Base-by-base conservation (phyloP, 2,888 invertebrate species). In the Microctonus brassicae region DNA sequence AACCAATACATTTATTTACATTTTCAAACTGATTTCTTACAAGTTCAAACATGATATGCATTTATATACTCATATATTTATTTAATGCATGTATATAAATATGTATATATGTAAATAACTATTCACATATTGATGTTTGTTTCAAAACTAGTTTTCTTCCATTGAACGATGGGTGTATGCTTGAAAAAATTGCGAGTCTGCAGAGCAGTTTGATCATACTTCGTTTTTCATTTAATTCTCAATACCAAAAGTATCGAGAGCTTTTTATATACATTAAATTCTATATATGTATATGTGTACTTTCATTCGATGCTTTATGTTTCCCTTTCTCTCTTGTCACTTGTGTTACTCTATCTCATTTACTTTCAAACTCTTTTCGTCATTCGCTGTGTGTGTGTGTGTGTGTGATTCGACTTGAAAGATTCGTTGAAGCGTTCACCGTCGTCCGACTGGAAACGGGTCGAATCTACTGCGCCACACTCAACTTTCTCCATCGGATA, bases 181-280 rank as follows among this genome's bases (percentile, higher is more conserved):
- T 70, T 26, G 70, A 65, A 65, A 66, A 70, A 70, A 70, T 70
- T 57, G 17, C 52, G 60, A 53, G 55, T 55, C 52, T 52, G 17
- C 42, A 26, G 17, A 63, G 39, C 20, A 53, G 53, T 69, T 69
- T 69, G 63, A n/a, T 29, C 7, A 29, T 64, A 42, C 47, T 64
- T 22, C 64, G 53, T 70, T 65, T 65, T 55, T 63, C 39, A 60
- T 70, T 17, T 60, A 70, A 70, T 60, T 70, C 57, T 70, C 70
- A 70, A 70, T 70, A 70, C 53, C 65, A 42, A 3, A 57, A 62
- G 55, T 67, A 71, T 71, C 62, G 62, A 71, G 66, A 71, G 61
- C 47, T 55, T n/a, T n/a, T 4, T 52, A 52, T 47, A 3, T 9
- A 47, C 20, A 33, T 26, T 61, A 61, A 58, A 60, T 36, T 39